These are phyloP conservation scores for Halichoeres trimaculatus DNA, from an alignment of 2,113 vertebrate species.

Conservation along the genomic window DNA sequence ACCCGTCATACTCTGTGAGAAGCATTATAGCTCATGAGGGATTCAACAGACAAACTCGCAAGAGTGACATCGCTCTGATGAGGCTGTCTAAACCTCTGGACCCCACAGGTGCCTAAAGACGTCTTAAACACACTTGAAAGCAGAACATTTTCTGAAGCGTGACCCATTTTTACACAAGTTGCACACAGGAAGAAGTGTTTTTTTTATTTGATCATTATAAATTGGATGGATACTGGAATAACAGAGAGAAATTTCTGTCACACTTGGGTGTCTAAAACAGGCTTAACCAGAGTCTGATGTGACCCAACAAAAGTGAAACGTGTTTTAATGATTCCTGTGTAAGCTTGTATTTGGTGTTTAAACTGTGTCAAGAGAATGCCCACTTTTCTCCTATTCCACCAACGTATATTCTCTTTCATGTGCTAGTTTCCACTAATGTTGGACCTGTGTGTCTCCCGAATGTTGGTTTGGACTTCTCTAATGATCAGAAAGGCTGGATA, in stretches of 20 bases:
- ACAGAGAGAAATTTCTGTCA: too few relatives aligned
- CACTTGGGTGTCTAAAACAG: too few relatives aligned
- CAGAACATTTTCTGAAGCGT: not conserved
- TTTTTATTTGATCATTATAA: not conserved
- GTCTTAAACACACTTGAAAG: not conserved
- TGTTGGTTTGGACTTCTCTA: slow-evolving; percentile 46
- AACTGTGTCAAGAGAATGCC: too few relatives aligned
- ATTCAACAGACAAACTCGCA: slow-evolving; percentile 38
- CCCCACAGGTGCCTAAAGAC: slow-evolving; percentile 46
- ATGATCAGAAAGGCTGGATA: slow-evolving; percentile 52
- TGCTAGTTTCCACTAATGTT: slow-evolving; percentile 27
- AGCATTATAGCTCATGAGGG: slow-evolving; percentile 51
- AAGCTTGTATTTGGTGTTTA: too few relatives aligned
- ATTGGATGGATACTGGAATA: too few relatives aligned
- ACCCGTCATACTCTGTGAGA: slow-evolving; percentile 51
- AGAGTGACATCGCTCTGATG: slow-evolving; percentile 74
- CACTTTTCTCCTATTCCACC: too few relatives aligned
- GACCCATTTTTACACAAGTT: not conserved
- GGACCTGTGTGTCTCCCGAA: slow-evolving; percentile 72
- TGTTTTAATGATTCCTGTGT: not conserved
- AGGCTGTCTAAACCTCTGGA: slow-evolving; percentile 63
- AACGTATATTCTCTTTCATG: slow-evolving; percentile 2
- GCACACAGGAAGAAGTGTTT: not conserved
- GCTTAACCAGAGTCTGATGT: too few relatives aligned
- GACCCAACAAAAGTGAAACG: too few relatives aligned